A percentile compares a stretch with the other conserved stretches of the same genome.
Evolutionary conservation across 2,113 vertebrate species (phyloP).

Genomic region (Mus pahari): DNA sequence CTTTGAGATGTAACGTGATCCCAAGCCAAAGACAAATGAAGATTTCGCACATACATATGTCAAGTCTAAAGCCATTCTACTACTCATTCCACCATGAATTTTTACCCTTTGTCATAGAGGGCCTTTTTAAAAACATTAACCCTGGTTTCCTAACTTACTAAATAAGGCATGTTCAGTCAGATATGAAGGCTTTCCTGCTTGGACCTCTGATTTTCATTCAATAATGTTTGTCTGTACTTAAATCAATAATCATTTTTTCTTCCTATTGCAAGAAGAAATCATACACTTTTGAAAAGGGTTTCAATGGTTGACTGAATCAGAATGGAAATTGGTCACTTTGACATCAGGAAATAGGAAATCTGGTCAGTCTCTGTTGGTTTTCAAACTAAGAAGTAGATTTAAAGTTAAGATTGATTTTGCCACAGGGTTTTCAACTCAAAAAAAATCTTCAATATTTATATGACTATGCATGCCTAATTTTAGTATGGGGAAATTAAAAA

Average conservation of each 20-base stretch:
- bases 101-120: background rate
- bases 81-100: background rate
- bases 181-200: background rate
- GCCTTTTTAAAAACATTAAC: background rate
- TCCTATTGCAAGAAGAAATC: background rate
- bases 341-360: background rate
- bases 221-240: background rate
- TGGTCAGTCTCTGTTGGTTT: background rate
- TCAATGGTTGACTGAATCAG: background rate
- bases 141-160: background rate
- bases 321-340: background rate
- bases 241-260: slow-evolving; percentile 14
- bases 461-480: background rate
- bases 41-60: background rate
- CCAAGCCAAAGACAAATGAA: background rate
- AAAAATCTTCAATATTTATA: background rate
- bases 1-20: background rate
- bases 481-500: background rate
- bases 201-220: background rate
- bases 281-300: background rate
- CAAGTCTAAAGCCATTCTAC: background rate
- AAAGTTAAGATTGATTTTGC: background rate
- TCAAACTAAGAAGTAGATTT: slow-evolving; percentile 6
- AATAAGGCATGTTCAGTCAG: background rate
- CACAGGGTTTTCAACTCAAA: background rate